Base-by-base conservation (phyloP, 2,113 vertebrate species). In the Thinocorus orbignyianus region DNA sequence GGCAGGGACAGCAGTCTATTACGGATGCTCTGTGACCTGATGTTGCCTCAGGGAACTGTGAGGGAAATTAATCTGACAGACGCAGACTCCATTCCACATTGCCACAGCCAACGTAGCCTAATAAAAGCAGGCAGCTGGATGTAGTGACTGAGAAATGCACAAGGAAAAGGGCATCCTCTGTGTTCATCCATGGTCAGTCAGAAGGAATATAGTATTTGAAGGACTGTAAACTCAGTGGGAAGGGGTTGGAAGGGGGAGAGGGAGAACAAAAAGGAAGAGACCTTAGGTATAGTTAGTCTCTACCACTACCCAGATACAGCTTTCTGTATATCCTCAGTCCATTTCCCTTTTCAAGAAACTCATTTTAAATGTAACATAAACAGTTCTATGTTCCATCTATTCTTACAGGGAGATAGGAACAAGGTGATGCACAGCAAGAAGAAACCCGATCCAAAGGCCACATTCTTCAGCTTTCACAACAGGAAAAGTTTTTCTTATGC, bases 51-150 rank as follows among this genome's bases (percentile, higher is more conserved):
- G 60, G 81, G 84, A 92, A 79, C 68, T 5, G 0, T 4, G 42
- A 84, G 35, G 42, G 73, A 92, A 91, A 94, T 66, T 57, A 41
- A 71, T 81, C 60, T 71, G 93, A 74, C 73, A 87, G 69, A 74
- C 0, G 0, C 31, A 57, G 77, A 13, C 69, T 87, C 46, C 0
- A 0, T 58, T 65, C 51, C n/a, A 62, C n/a, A 13, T 41, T 64
- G 70, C 42, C 82, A 61, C 49, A 80, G 55, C 49, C 73, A 72
- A 30, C 1, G 3, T 14, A 55, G 30, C 10, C 73, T 85, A 60
- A 72, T 65, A 57, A 92, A 85, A 82, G 39, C 52, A 77, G 82
- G 41, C 54, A 86, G 49, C 41, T 88, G 62, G 52, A 54, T 12
- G 5, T 5, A 76, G 70, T 8, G 33, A 88, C 66, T 9, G n/a